A percentile compares a stretch with the other conserved stretches of the same genome.
Conservation (phyloP, 1,140 invertebrate genomes). For the Himalopsyche phryganea region DNA sequence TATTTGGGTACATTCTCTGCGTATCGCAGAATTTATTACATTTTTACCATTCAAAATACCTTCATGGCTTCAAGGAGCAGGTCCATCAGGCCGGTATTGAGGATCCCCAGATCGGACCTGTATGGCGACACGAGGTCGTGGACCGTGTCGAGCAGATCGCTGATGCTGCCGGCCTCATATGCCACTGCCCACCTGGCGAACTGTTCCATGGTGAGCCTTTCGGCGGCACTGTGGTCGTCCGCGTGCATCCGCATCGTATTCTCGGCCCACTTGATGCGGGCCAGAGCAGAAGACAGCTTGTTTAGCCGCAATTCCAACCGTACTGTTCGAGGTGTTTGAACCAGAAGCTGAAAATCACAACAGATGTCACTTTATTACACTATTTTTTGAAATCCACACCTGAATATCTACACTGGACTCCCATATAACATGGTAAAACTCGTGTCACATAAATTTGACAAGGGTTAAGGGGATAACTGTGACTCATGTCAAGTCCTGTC, state of each 20-base stretch:
- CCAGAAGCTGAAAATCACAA: constrained; percentile 19
- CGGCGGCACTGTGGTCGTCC: constrained; percentile 49
- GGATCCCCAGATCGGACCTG: constrained; percentile 36
- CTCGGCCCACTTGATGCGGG: constrained; percentile 56
- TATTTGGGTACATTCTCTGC: too few species aligned
- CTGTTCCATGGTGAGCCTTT: constrained; percentile 62
- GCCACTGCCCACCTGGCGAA: constrained; percentile 66
- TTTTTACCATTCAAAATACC: too few species aligned
- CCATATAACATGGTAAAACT: too few species aligned
- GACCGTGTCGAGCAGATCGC: constrained; percentile 62
- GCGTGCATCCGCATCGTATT: constrained; percentile 55
- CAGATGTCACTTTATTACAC: too few species aligned
- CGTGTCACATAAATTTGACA: too few species aligned
- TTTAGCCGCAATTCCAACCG: constrained; percentile 55
- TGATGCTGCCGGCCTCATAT: constrained; percentile 58
- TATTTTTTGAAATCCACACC: too few species aligned
- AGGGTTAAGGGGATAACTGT: too few species aligned
- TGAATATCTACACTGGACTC: too few species aligned
- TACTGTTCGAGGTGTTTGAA: constrained; percentile 35
- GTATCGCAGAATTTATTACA: too few species aligned
- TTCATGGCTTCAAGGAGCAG: constrained; percentile 49
- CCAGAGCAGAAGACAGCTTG: constrained; percentile 56
- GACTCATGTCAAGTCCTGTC: too few species aligned
- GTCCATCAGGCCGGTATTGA: constrained; percentile 48
- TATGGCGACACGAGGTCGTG: constrained; percentile 57